phyloP scores from a whole-genome alignment of 2,113 vertebrate genomes.

The Cepphus grylle region DNA sequence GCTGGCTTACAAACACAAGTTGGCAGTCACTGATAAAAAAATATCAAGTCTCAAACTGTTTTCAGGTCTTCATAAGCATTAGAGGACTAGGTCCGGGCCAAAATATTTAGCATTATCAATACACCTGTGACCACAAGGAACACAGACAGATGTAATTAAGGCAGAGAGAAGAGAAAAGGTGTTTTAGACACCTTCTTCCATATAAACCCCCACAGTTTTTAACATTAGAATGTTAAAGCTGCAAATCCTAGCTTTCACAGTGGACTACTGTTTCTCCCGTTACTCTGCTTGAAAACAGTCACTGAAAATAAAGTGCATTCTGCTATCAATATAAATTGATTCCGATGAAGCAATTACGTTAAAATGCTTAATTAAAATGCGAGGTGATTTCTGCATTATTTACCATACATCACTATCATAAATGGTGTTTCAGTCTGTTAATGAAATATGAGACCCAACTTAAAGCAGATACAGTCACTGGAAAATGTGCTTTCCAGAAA shows the following conservation, averaged over 20 bases:
- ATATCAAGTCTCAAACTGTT: neutral
- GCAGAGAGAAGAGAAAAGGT: neutral
- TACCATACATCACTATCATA: neutral
- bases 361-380: conserved; percentile 9
- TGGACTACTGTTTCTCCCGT: neutral
- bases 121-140: neutral
- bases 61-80: neutral
- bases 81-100: neutral
- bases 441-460: neutral
- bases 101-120: neutral
- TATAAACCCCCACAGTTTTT: neutral
- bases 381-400: neutral
- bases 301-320: neutral
- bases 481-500: neutral
- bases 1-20: neutral
- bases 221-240: neutral
- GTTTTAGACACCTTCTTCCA: neutral
- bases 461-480: neutral
- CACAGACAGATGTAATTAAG: neutral
- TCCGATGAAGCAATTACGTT: neutral
- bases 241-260: neutral
- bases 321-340: neutral
- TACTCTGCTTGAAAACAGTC: neutral
- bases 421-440: neutral
- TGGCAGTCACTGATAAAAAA: neutral